A percentile compares a stretch with the other conserved stretches of the same genome.
Evolutionary conservation across 2,797 vertebrate species (phyloP).

Genomic region (Coccyzus lansbergi): DNA sequence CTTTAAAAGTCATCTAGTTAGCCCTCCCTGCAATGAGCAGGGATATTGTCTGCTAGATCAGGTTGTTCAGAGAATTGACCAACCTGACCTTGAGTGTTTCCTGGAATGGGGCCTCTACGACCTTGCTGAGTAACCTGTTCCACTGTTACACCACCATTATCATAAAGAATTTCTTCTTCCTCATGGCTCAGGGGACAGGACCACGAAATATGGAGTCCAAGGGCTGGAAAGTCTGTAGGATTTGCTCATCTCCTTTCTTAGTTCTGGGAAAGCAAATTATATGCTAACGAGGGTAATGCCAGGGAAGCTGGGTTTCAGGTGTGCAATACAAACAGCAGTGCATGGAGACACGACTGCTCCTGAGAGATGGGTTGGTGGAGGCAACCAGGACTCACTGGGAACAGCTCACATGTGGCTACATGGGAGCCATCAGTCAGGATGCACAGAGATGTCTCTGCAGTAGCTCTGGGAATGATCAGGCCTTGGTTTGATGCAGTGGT

Average conservation of each 20-base stretch:
- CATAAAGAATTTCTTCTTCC: neutral
- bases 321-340: neutral
- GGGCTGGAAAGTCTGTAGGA: neutral
- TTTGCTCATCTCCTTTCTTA: neutral
- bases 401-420: fast-evolving
- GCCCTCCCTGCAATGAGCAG: too few relatives aligned
- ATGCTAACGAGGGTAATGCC: neutral
- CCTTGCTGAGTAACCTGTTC: too few relatives aligned
- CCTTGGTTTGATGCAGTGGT: neutral
- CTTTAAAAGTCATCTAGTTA: too few relatives aligned
- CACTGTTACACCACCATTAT: too few relatives aligned
- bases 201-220: neutral
- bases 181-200: neutral
- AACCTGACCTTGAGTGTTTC: too few relatives aligned
- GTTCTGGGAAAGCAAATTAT: neutral
- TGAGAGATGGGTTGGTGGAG: neutral
- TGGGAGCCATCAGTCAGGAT: neutral
- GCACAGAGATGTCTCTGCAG: neutral
- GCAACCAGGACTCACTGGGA: neutral
- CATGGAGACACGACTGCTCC: neutral
- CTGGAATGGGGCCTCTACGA: too few relatives aligned
- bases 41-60: too few relatives aligned
- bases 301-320: neutral
- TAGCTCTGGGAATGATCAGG: neutral
- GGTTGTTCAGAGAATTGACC: too few relatives aligned